A percentile compares a stretch with the other conserved stretches of the same genome.
phyloP scores from a whole-genome alignment of 2,888 invertebrate species.

The Corbicula japonica region DNA sequence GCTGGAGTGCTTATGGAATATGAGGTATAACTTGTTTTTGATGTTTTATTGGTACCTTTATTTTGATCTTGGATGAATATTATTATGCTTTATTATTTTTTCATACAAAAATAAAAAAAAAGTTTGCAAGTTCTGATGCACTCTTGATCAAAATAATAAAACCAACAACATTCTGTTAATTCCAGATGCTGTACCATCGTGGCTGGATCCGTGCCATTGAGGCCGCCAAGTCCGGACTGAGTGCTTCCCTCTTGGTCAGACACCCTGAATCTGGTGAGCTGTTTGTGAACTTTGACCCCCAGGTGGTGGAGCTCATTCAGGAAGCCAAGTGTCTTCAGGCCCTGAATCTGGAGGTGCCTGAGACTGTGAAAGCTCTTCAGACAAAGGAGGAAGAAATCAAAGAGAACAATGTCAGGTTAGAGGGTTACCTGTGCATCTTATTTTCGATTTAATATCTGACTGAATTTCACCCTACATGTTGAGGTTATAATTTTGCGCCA shows the following conservation, averaged over 20 bases:
- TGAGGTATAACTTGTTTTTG: conserved; percentile 79
- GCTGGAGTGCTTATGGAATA: conserved; percentile 86
- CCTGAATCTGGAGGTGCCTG: conserved; percentile 86
- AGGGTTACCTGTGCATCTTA: no score
- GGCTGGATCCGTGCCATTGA: conserved; percentile 86
- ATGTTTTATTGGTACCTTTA: no score
- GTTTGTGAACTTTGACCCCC: conserved; percentile 86
- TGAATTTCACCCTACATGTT: no score
- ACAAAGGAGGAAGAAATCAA: conserved; percentile 84
- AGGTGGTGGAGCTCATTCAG: conserved; percentile 86
- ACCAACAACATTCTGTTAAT: background rate
- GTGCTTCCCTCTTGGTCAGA: conserved; percentile 88
- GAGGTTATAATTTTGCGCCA: no score
- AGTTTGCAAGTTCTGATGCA: background rate
- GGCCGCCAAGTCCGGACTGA: conserved; percentile 83
- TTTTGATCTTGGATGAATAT: background rate
- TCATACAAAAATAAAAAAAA: background rate
- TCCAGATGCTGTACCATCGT: conserved; percentile 85
- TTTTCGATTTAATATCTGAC: no score
- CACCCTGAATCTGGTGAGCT: conserved; percentile 84
- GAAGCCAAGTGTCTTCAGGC: conserved; percentile 86
- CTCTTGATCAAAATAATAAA: background rate
- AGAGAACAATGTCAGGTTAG: conserved; percentile 82
- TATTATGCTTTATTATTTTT: background rate
- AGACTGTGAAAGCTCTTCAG: conserved; percentile 83